phyloP scores from a whole-genome alignment of 2,797 vertebrate species.

The Tenualosa ilisha region DNA sequence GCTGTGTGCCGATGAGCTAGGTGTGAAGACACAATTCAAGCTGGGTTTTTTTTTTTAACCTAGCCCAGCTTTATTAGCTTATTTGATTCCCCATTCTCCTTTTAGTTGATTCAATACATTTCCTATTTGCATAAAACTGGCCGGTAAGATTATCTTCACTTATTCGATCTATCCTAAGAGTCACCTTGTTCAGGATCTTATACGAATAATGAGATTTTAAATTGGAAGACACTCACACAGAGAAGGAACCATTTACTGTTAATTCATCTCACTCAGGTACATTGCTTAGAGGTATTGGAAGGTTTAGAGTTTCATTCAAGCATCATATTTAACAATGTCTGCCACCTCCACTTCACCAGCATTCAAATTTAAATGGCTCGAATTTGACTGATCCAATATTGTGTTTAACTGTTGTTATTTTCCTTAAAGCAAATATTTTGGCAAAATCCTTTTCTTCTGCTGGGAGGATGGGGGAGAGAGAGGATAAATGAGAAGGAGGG shows the following conservation, averaged over 20 bases:
- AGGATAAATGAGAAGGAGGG: constrained; percentile 58
- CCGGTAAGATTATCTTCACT: constrained; percentile 85
- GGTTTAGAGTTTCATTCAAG: constrained; percentile 85
- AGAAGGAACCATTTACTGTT: constrained; percentile 84
- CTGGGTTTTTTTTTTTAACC: constrained; percentile 69
- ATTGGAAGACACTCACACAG: constrained; percentile 85
- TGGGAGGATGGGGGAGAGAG: constrained; percentile 63
- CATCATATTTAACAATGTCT: constrained; percentile 83
- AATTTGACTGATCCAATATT: constrained; percentile 83
- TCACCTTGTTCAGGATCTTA: constrained; percentile 85
- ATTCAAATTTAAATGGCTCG: constrained; percentile 83
- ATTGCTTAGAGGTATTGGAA: constrained; percentile 86
- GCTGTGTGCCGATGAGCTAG: constrained; percentile 62
- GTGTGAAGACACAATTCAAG: constrained; percentile 74
- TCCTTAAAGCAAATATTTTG: constrained; percentile 77
- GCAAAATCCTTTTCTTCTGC: constrained; percentile 69
- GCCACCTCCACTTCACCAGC: constrained; percentile 72
- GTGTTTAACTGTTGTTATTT: constrained; percentile 78
- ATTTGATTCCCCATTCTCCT: constrained; percentile 82
- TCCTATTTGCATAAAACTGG: constrained; percentile 84
- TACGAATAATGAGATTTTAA: constrained; percentile 88
- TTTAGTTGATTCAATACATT: constrained; percentile 85
- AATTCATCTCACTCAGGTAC: constrained; percentile 86
- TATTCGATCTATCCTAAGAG: constrained; percentile 83
- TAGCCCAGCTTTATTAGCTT: constrained; percentile 82